Base-by-base conservation (phyloP, 1,140 invertebrate genomes). In the Homarus americanus region DNA sequence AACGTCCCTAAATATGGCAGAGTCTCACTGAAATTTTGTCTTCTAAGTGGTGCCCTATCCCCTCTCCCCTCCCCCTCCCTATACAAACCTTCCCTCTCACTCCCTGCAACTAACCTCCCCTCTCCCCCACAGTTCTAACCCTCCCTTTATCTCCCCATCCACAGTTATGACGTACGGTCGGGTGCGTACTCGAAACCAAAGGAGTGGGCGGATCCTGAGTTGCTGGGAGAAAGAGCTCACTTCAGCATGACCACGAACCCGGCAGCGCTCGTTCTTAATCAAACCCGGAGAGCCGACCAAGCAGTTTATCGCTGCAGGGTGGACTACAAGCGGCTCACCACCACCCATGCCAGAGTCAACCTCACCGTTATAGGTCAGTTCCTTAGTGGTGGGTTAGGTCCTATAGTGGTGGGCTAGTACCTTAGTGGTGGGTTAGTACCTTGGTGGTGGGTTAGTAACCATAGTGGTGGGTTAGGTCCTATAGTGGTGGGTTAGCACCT, bases 351-450 rank as follows among this genome's bases (percentile, higher is more conserved):
- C 94, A 96, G 97, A 94, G 97, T 98, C 93, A 97, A 97, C 94
- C 96, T 98, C 92, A 97, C 97, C 93, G 97, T 98, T 92, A 98
- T 98, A 94, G 97, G 98, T 98, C 95, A 96, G 96, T 93, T 3
- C 10, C 17, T 49, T 17, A 49, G 17, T 49, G 44, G 44, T 49
- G 9, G 44, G 44, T 17, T 49, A 10, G 9, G 44, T 17, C 44
- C 17, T 49, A 49, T 49, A 10, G 44, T 49, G 44, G 44, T 49
- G 44, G 44, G 44, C 0, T 17, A 10, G 44, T 49, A 10, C 44
- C 17, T 49, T 49, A 49, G 9, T 49, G 44, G 17, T 49, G 9
- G 9, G 44, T 49, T 17, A 49, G 9, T 49, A 49, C 2, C 17
- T 49, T 49, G 17, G 44, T 49, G 9, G 44, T 17, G 44, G 9